Evolutionary conservation across 2,797 vertebrate genomes (phyloP), one percentile per base, ranked within the genome.

Genomic region (Rousettus madagascariensis): DNA sequence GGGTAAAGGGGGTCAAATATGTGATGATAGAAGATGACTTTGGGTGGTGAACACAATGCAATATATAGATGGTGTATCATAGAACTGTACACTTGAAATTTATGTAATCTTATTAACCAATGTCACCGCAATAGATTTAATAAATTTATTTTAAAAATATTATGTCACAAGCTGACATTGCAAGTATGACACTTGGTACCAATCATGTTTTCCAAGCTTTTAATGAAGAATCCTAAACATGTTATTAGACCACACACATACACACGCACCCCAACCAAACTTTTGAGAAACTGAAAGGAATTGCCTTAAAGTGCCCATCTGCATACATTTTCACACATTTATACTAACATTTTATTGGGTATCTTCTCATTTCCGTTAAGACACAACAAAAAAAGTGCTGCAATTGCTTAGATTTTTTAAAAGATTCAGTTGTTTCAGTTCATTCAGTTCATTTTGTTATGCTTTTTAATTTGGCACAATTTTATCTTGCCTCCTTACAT

Each of bases 401-500:
- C 8, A 80, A 69, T 87, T 84, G 0, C 80, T 94, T 91, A 94
- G 86, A 95, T 75, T 38, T 92, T 96, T 94, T 53, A 96, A 97
- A 95, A 38, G 6, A 79, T n/a, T 68, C 92, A 95, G 80, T 78
- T 96, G 78, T 38, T 87, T 97, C 69, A 94, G 77, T 92, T 97
- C 38, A 86, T 95, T 38, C 92, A 89, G 68, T 94, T 96, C 90
- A 90, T 57, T 79, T 66, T 96, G 38, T 90, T 96, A 90, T 53
- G 43, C 79, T 77, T 90, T 78, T 89, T 65, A 86, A 96, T 61
- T 63, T 95, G 95, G 22, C 38, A n/a, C 30, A 53, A 33, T 82
- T 96, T 85, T 91, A 53, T 94, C 94, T 92, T 24, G 61, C 92
- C 59, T 97, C 75, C 83, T 94, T 86, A 92, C 38, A 82, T 61